Base-by-base conservation (phyloP, 2,888 invertebrate genomes). In the Melanophora roralis region DNA sequence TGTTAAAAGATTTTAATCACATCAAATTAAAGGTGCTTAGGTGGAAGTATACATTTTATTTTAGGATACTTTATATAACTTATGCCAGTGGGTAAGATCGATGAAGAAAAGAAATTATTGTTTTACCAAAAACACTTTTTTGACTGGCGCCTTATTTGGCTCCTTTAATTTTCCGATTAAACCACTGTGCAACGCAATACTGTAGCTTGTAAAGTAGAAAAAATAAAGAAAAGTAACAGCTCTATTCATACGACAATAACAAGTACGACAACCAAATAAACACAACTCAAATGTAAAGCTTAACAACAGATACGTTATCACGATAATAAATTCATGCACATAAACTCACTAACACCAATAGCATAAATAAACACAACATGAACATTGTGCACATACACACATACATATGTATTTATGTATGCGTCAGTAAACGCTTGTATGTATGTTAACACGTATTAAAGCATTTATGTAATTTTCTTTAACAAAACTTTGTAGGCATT, bases 281-380 rank as follows among this genome's bases (percentile, higher is more conserved):
- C 72, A 76, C 72, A 67, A 64, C 40, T 76, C 76, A 68, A 76
- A 68, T 73, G 72, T 72, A 73, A 77, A 76, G 80, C 68, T 59
- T 80, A 59, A 76, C 72, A 80, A 64, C 64, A 80, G 80, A 80
- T 73, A 76, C 64, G 80, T 73, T 80, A 80, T 80, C 80, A 73
- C 68, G 76, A 80, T 80, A 76, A 77, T 80, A 80, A 76, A 76
- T 80, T 80, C 59, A 68, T 47, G 49, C 40, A 43, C 40, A 43
- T 40, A 65, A 47, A 43, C 49, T 57, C 47, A 45, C 40, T 49
- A 62, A 49, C 68, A 75, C 45, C 27, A 19, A 14, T 8, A 53
- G 36, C 16, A 23, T 3, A 51, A 5, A 34, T 21, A 14, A 11
- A 27, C 57, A 36, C 11, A 57, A 16, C 27, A 43, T 4, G 2